These are phyloP conservation scores for Tenebrosternarchus preto DNA, from an alignment of 2,113 vertebrate species.

Conservation along the genomic window DNA sequence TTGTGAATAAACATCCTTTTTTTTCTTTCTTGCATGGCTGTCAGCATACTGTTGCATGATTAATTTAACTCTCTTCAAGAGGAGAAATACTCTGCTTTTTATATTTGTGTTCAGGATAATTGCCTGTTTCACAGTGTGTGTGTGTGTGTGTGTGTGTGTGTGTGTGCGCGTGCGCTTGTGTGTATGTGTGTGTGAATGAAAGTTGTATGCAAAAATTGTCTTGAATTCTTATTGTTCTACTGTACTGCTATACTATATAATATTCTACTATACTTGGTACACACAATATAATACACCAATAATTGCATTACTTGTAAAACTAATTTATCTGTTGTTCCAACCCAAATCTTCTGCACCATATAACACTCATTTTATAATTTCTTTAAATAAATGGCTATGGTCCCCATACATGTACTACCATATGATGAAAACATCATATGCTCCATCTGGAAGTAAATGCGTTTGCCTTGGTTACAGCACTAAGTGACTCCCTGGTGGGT, in stretches of 20 bases:
- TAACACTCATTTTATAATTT: background rate
- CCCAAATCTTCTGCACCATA: background rate
- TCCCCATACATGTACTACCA: constrained; percentile 45
- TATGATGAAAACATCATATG: constrained; percentile 58
- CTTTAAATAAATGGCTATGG: constrained; percentile 15
- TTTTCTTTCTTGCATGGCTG: constrained; percentile 51
- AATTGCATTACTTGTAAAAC: background rate
- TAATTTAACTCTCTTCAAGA: background rate
- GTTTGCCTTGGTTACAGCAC: constrained; percentile 76
- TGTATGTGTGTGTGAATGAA: no score
- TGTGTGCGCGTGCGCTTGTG: background rate
- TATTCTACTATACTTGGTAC: background rate
- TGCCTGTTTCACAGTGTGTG: background rate
- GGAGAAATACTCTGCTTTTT: background rate
- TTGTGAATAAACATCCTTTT: constrained; percentile 41
- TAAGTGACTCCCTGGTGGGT: constrained; percentile 76
- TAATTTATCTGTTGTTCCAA: constrained; percentile 7
- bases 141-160: background rate
- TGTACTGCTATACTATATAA: no score
- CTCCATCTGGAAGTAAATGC: constrained; percentile 63
- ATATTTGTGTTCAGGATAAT: background rate
- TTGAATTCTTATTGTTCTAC: background rate
- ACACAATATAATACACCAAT: constrained; percentile 9
- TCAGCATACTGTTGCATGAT: constrained; percentile 10
- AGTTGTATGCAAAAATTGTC: no score